Conservation (phyloP, 2,888 invertebrate species). For the Cryptocephalus moraei region DNA sequence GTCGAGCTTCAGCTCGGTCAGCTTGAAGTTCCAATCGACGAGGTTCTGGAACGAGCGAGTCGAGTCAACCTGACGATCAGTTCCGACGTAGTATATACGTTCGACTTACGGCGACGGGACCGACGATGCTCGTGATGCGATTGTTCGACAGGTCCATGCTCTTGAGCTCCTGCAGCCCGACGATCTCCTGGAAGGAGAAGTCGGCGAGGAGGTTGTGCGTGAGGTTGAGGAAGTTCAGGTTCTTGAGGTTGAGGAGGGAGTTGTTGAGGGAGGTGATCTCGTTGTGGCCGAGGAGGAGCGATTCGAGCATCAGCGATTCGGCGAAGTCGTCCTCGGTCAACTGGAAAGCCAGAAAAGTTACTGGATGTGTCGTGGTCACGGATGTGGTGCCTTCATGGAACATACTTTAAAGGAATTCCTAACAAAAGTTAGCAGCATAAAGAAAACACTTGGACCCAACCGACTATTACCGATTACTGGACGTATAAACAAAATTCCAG, state of each 20-base stretch:
- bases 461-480: too few species aligned
- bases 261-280: constrained; percentile 60
- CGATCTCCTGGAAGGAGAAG: constrained; percentile 71
- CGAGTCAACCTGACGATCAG: not conserved
- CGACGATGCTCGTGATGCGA: constrained; percentile 54
- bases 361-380: too few species aligned
- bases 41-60: constrained; percentile 48
- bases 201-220: constrained; percentile 65
- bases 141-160: constrained; percentile 70
- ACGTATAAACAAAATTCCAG: too few species aligned
- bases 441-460: too few species aligned
- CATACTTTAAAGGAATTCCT: too few species aligned
- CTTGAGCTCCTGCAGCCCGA: constrained; percentile 59
- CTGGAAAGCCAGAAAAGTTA: constrained; percentile 42
- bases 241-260: constrained; percentile 58
- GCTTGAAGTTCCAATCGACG: constrained; percentile 64
- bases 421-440: too few species aligned
- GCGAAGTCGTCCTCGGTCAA: constrained; percentile 65
- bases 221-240: constrained; percentile 59
- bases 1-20: constrained; percentile 62
- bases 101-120: constrained; percentile 52
- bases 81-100: not conserved
- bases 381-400: too few species aligned
- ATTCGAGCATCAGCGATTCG: constrained; percentile 58
- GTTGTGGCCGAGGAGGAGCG: constrained; percentile 64